Conservation (phyloP, 2,888 invertebrate species). For the Melieria crassipennis region DNA sequence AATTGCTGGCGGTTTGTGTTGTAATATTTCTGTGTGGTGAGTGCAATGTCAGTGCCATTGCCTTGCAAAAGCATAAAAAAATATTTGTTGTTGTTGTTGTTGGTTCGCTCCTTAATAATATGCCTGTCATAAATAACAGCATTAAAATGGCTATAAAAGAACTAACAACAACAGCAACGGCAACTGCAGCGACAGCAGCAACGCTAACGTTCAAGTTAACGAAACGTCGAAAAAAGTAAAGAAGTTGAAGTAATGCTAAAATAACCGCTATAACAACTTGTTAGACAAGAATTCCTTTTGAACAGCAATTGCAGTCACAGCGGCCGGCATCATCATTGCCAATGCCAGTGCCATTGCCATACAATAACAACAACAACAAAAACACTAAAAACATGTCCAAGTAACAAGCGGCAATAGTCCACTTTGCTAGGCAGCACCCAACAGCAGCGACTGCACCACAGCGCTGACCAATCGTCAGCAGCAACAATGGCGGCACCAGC, state of each 20-base stretch:
- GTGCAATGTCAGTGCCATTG: no score
- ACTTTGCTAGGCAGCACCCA: neutral
- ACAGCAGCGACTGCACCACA: neutral
- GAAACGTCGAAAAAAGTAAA: neutral
- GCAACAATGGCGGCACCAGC: neutral
- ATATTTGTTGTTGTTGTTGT: no score
- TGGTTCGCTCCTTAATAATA: conserved; percentile 39
- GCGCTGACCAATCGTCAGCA: no score
- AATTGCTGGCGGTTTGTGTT: no score
- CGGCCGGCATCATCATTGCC: neutral
- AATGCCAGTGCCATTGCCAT: neutral
- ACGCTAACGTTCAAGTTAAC: neutral
- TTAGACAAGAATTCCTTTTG: conserved; percentile 43
- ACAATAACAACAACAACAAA: neutral
- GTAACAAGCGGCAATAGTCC: no score
- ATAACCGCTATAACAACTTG: conserved; percentile 48
- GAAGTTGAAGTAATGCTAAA: conserved; percentile 27
- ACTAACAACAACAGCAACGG: conserved; percentile 23
- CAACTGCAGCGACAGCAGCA: conserved; percentile 11
- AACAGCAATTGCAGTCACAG: neutral
- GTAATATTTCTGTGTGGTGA: no score
- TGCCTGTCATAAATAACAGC: conserved; percentile 46
- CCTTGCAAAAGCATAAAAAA: no score
- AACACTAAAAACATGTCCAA: neutral
- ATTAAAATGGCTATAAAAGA: conserved; percentile 39